Evolutionary conservation across 1,140 invertebrate genomes (phyloP), one percentile per base, ranked within the genome.

Genomic region (Caerostris extrusa): DNA sequence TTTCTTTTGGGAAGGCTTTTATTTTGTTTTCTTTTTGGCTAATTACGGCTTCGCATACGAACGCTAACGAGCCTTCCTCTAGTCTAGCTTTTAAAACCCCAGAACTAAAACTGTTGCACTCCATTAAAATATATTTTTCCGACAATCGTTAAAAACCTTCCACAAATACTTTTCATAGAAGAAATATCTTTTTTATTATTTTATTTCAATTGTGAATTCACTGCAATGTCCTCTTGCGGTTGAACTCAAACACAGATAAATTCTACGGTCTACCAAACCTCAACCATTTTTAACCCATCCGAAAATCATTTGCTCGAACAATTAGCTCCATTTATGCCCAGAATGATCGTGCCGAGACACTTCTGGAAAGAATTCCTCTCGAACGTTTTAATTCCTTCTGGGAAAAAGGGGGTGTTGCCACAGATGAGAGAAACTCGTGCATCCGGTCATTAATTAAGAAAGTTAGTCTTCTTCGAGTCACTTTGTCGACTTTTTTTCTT

Each of bases 391-490:
- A 67, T 67, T 67, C 61, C 14, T 67, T 67, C 7, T 14, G n/a
- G 6, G 6, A 14, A 6, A n/a, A n/a, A 12, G 12, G 12, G 61
- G 1, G 60, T 1, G 8, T 67, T 2, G 61, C 61, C 61, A 67
- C 14, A n/a, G 61, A 67, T 67, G 61, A 67, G 61, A 67, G 61
- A 67, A 64, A 67, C 61, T 67, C 61, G 34, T 67, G 61, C n/a
- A 14, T 67, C 34, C 61, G 61, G 61, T n/a, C 61, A 67, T 67
- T 67, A 67, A 67, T 67, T 67, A 67, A 67, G 61, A 67, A 67
- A 67, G 61, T n/a, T 67, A 67, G 61, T 67, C 61, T n/a, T 67
- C 61, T 17, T n/a, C 61, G 61, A 67, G 61, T 67, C 17, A 67
- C 61, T 67, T 67, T 67, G 61, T 67, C 61, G 61, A 14, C 61